Conservation (phyloP, 2,888 invertebrate species). For the Eubasilissa splendida region DNA sequence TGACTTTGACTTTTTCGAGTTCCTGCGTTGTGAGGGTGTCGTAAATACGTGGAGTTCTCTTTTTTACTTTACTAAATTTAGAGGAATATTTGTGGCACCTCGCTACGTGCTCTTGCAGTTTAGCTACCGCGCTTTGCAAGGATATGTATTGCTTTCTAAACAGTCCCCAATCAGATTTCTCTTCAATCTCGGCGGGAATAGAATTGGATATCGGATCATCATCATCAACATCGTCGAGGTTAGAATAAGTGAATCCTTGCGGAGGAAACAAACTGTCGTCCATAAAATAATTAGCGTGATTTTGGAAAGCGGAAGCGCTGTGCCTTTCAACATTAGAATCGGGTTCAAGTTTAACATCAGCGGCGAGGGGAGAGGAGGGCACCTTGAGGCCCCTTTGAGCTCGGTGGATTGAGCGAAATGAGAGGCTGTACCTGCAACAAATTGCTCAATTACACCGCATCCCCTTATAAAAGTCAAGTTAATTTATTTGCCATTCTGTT, state of each 20-base stretch:
- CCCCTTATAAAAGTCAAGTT: constrained; percentile 14
- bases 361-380: constrained; percentile 34
- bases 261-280: constrained; percentile 26
- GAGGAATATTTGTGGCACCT: constrained; percentile 21
- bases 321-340: constrained; percentile 4
- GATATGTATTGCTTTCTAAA: constrained; percentile 19
- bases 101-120: constrained; percentile 29
- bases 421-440: constrained; percentile 39
- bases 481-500: background rate
- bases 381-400: constrained; percentile 19
- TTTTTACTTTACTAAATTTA: constrained; percentile 21
- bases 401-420: constrained; percentile 38
- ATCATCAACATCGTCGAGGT: background rate
- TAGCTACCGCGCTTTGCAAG: constrained; percentile 24
- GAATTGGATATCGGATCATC: constrained; percentile 9
- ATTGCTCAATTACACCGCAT: constrained; percentile 37
- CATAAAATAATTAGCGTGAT: constrained; percentile 22
- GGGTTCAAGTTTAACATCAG: constrained; percentile 32
- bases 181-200: constrained; percentile 4
- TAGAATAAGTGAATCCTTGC: background rate
- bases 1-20: constrained; percentile 61
- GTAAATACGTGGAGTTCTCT: constrained; percentile 25
- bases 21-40: constrained; percentile 21
- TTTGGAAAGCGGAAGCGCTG: constrained; percentile 2
- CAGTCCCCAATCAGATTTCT: background rate